Base-by-base conservation (phyloP, 2,888 invertebrate genomes). In the Polylopha cassiicola region DNA sequence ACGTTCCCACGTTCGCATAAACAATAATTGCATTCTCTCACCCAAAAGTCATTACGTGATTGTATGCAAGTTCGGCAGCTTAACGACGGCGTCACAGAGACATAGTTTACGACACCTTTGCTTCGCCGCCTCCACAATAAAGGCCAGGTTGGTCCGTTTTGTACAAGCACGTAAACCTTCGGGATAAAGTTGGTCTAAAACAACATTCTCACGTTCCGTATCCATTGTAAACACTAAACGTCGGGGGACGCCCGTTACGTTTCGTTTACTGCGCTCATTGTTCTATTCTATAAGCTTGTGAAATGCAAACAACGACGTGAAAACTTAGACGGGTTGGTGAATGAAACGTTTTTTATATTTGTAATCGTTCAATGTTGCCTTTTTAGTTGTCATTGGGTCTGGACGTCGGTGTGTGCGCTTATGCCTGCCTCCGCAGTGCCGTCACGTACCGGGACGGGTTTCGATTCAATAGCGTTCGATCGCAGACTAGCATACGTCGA, bases 131-230 rank as follows among this genome's bases (percentile, higher is more conserved):
- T 59, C 60, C 71, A 72, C 68, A 72, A 73, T 72, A 66, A 70
- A 73, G 11, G 18, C 14, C n/a, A 31, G 9, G 62, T 65, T 58
- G 62, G 63, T 61, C 61, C 54, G 57, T 67, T 65, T 78, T 77
- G 73, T 77, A 59, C 53, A 46, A 57, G 69, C 80, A 78, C 80
- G 80, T 80, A 79, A 50, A 47, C 57, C 55, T 58, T 57, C 58
- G 60, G 69, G 73, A 72, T 72, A 68, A 65, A 69, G 70, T 69
- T 66, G 58, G 61, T 66, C 65, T 66, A 66, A 65, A 72, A 69
- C 70, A 61, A 74, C 69, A 72, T 80, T 84, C 84, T 84, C 84
- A 84, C 84, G 84, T 81, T 73, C 67, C 59, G 61, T 65, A 58
- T 64, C 69, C 61, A 74, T 78, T 76, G 78, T 81, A 76, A 77